Percentiles rank a stretch among this genome's conserved stretches.
phyloP scores from a whole-genome alignment of 2,113 vertebrate species.

The Poeciliopsis occidentalis region DNA sequence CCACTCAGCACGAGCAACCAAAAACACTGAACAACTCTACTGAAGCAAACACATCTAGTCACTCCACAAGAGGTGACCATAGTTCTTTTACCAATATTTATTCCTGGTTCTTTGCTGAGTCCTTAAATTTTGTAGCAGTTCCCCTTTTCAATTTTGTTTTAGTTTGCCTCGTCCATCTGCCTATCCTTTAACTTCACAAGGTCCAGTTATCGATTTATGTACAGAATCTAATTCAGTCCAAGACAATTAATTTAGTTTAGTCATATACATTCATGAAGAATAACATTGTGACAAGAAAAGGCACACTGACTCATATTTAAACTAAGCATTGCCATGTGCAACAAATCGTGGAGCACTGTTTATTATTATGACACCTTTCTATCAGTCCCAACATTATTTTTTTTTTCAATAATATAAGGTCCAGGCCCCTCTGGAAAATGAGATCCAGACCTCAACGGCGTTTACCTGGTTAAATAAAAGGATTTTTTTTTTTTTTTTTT shows the following conservation, averaged over 20 bases:
- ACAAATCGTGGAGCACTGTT: too few species aligned
- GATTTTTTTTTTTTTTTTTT: background rate
- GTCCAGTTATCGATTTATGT: background rate
- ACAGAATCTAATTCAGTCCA: background rate
- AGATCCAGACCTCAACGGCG: too few species aligned
- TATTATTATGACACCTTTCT: too few species aligned
- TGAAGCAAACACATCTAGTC: background rate
- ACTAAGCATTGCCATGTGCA: too few species aligned
- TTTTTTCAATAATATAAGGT: background rate
- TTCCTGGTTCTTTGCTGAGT: background rate
- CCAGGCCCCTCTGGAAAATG: too few species aligned
- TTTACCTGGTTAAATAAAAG: too few species aligned
- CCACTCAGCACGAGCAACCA: background rate
- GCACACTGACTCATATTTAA: too few species aligned
- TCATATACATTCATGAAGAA: background rate
- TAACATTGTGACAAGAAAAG: too few species aligned
- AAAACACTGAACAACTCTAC: slow-evolving; percentile 24
- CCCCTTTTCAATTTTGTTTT: too few species aligned
- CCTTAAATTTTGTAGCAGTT: background rate
- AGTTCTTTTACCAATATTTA: slow-evolving; percentile 9
- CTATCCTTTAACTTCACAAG: background rate
- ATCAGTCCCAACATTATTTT: background rate
- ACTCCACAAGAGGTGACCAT: background rate
- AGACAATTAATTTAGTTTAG: background rate
- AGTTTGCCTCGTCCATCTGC: too few species aligned